Evolutionary conservation across 2,113 vertebrate genomes (phyloP).

Genomic region (Passer montanus): DNA sequence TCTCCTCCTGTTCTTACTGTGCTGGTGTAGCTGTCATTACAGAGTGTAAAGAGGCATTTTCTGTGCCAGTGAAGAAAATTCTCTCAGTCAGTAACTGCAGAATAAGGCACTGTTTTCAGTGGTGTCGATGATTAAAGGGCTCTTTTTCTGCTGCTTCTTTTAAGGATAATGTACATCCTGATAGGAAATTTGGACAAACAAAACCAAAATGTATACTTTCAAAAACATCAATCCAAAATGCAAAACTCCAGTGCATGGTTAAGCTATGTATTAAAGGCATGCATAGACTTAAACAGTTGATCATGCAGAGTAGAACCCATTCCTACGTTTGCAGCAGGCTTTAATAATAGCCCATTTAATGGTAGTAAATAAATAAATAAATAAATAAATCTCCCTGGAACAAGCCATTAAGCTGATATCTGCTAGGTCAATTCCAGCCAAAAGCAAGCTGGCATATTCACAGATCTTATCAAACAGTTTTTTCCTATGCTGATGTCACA

Average conservation of each 20-base stretch:
- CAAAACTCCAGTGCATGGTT: neutral
- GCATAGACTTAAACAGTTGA: neutral
- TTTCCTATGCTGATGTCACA: neutral
- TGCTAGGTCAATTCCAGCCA: neutral
- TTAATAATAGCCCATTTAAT: neutral
- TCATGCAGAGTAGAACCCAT: neutral
- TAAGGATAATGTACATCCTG: neutral
- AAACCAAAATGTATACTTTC: neutral
- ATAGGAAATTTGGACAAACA: neutral
- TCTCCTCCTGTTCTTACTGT: neutral
- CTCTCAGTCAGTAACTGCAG: neutral
- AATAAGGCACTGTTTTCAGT: conserved; percentile 14
- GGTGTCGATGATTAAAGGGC: neutral
- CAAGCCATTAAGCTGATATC: neutral
- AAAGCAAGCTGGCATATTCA: neutral
- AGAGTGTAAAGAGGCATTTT: neutral
- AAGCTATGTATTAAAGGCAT: neutral
- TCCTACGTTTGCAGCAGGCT: neutral
- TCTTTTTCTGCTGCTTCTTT: conserved; percentile 19
- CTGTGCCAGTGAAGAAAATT: neutral
- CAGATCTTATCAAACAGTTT: neutral
- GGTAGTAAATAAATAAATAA: neutral
- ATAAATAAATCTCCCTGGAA: neutral
- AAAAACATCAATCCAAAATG: neutral
- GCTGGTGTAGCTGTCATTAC: neutral